Base-by-base conservation (phyloP, 2,888 invertebrate species). In the Apantesis nais region DNA sequence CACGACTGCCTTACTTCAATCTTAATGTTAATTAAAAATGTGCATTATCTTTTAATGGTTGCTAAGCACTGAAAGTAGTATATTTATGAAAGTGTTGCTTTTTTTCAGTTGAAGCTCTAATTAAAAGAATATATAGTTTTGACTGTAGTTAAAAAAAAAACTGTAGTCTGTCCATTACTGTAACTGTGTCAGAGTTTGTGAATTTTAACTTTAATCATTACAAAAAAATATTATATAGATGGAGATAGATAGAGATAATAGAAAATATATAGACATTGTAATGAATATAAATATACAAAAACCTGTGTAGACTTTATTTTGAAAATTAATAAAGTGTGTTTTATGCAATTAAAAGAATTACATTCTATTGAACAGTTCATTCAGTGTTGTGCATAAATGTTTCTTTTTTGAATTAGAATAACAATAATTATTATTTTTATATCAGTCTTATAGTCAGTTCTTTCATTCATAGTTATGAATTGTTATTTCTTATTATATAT, bases 11-110 rank as follows among this genome's bases (percentile, higher is more conserved):
- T 29, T 29, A 58, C 2, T 29, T 39, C n/a, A 64, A 63, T 61
- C 66, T 14, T 62, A 71, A 25, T 69, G 58, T 67, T 37, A 22
- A 22, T 37, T 62, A 25, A 37, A 66, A 63, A 2, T 68, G 34
- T 70, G 34, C 44, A 44, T 34, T 68, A 44, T 29, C 73, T 72
- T 39, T 63, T 70, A 52, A 9, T 70, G 41, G 61, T 67, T 52
- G 62, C 62, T 62, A 78, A 44, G 25, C 12, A 29, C n/a, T 44
- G 39, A 31, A 41, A 39, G 29, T 58, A 29, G 29, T 37, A 7
- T 52, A 37, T 16, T 16, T 58, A 29, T 7, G 58, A 14, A 29
- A 29, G 29, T 58, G 55, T 25, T 14, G 12, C 16, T 58, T 14
- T 58, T 2, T 58, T 58, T 58, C 7, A 58, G 7, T 14, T 58